Evolutionary conservation across 2,113 vertebrate genomes (phyloP).

Genomic region (Grammomys dolichurus): DNA sequence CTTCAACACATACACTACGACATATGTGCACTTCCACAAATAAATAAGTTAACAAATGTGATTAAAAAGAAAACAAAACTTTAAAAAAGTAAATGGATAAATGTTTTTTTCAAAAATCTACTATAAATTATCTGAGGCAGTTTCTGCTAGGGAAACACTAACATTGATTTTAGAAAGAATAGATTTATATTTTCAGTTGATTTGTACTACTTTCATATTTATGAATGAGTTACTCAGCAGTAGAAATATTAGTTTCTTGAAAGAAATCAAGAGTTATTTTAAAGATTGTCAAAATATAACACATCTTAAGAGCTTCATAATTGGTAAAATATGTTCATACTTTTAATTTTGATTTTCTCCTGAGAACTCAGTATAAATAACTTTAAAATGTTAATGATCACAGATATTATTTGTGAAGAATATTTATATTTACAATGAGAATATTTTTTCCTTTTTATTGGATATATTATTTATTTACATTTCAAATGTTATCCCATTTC

Average conservation of each 20-base stretch:
- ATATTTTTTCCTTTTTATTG: background rate
- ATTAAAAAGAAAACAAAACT: background rate
- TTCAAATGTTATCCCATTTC: too few relatives aligned
- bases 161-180: background rate
- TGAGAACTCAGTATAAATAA: background rate
- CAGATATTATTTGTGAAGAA: background rate
- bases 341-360: background rate
- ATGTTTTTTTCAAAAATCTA: background rate
- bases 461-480: too few relatives aligned
- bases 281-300: background rate
- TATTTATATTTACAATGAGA: background rate
- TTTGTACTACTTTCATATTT: background rate
- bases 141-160: background rate
- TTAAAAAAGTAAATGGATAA: background rate
- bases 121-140: background rate
- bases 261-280: background rate
- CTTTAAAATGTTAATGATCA: background rate
- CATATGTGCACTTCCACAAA: background rate
- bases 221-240: background rate
- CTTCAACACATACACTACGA: background rate
- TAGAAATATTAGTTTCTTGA: slow-evolving; percentile 6
- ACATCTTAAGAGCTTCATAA: background rate
- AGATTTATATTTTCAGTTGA: background rate
- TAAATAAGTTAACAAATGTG: background rate
- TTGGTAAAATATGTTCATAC: background rate